Evolutionary conservation across 1,140 invertebrate genomes (phyloP).

Genomic region (Bathynomus jamesi): DNA sequence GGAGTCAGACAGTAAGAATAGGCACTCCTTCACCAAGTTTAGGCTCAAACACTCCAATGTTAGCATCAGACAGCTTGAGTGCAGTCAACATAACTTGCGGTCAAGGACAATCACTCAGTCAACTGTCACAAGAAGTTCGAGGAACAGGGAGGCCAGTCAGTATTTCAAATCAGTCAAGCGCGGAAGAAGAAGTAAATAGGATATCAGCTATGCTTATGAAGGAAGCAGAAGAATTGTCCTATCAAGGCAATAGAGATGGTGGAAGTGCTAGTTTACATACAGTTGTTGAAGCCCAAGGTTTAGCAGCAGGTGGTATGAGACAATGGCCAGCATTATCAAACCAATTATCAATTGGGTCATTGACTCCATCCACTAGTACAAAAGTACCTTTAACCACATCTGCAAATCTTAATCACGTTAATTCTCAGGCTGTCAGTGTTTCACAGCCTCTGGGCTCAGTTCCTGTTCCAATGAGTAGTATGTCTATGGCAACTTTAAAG

Average conservation of each 20-base stretch:
- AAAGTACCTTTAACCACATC: neutral
- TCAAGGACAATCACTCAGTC: neutral
- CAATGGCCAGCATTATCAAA: neutral
- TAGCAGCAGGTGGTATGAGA: constrained; percentile 19
- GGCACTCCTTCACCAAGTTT: neutral
- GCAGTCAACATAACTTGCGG: neutral
- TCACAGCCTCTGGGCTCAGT: constrained; percentile 22
- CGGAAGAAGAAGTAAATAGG: constrained; percentile 35
- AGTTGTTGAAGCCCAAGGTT: constrained; percentile 22
- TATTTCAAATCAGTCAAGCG: constrained; percentile 17
- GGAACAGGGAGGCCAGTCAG: neutral
- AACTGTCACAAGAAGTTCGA: neutral
- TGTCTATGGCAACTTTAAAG: constrained; percentile 36
- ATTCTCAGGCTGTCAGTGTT: neutral
- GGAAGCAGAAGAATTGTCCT: constrained; percentile 29
- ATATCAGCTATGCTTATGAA: constrained; percentile 37
- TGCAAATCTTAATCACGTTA: neutral
- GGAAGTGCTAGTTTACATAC: neutral
- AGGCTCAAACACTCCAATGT: neutral
- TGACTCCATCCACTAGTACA: neutral
- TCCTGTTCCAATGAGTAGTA: constrained; percentile 31
- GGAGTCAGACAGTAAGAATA: neutral
- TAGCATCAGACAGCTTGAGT: neutral
- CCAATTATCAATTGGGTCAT: neutral
- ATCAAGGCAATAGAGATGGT: neutral